phyloP scores from a whole-genome alignment of 1,140 invertebrate species.

The Bacillus rossius region DNA sequence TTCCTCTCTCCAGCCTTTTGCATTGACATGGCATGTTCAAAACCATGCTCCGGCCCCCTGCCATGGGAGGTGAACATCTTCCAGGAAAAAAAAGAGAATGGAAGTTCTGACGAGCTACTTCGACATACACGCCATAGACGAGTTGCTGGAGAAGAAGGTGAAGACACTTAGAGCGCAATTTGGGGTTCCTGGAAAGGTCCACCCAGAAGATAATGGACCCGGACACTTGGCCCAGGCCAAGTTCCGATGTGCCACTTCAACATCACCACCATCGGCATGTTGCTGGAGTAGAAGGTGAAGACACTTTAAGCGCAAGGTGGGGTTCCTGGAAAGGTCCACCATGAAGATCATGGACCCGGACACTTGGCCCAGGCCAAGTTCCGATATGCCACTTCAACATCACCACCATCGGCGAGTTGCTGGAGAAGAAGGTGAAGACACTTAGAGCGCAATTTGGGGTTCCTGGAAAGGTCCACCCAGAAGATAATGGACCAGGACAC shows the following conservation, averaged over 20 bases:
- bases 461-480: not conserved
- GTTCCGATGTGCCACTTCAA: constrained; percentile 11
- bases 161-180: not conserved
- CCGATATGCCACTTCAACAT: constrained; percentile 12
- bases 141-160: constrained; percentile 17
- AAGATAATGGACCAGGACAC: not conserved
- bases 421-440: constrained; percentile 12
- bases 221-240: constrained; percentile 11
- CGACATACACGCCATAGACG: constrained; percentile 5
- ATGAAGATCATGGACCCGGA: not conserved
- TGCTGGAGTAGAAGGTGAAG: constrained; percentile 14
- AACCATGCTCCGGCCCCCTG: too few relatives aligned
- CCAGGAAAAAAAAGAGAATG: too few relatives aligned
- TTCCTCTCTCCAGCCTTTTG: not conserved
- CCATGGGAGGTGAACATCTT: too few relatives aligned
- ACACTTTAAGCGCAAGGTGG: not conserved
- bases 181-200: not conserved
- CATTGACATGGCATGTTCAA: too few relatives aligned
- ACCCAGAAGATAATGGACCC: not conserved
- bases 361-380: constrained; percentile 11
- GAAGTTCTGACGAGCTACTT: constrained; percentile 10
- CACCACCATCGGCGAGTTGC: constrained; percentile 10
- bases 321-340: not conserved
- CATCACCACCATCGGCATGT: constrained; percentile 8
- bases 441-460: not conserved